Evolutionary conservation across 2,113 vertebrate species (phyloP), one percentile per base, ranked within the genome.

Genomic region (Nothobranchius furzeri): DNA sequence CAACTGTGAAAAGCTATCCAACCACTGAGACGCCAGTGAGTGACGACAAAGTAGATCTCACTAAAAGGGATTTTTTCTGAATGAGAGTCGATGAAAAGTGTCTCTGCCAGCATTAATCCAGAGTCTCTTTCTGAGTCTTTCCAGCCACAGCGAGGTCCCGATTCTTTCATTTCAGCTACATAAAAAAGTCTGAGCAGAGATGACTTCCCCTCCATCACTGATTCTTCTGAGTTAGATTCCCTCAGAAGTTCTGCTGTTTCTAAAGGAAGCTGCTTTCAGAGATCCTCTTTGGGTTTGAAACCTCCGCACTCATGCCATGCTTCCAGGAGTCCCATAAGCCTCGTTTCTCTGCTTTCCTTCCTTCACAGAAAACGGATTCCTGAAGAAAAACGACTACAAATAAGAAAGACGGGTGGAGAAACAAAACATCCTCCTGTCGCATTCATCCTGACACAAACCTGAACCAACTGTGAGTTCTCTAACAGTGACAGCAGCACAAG

Each of bases 81-180:
- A 49, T 62, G 47, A 56, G 9, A 35, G 36, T 55, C 66, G 2
- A 30, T 40, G 62, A 55, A 50, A 69, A 50, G 57, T 55, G 62
- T 73, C 42, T 20, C 25, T 0, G 4, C 15, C n/a, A 62, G 12
- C 17, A 51, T 14, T 30, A 47, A 69, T 60, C 52, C 9, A 6
- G 54, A 72, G 40, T 67, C 53, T 72, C 40, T 59, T 75, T 61
- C 50, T 48, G 3, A 68, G 54, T 64, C 65, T 35, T n/a, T 75
- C 35, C 14, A 12, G 40, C 52, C 5, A 1, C 60, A 67, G 73
- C 7, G 53, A 76, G 47, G 49, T 69, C 24, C 4, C 7, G 37
- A 43, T 60, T 58, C 24, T 69, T 70, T 66, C 46, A 64, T 73
- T 83, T 68, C 53, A 75, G 76, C 48, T 55, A 40, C 63, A 58